Conservation (phyloP, 1,140 invertebrate genomes). For the Odontomachus brunneus region DNA sequence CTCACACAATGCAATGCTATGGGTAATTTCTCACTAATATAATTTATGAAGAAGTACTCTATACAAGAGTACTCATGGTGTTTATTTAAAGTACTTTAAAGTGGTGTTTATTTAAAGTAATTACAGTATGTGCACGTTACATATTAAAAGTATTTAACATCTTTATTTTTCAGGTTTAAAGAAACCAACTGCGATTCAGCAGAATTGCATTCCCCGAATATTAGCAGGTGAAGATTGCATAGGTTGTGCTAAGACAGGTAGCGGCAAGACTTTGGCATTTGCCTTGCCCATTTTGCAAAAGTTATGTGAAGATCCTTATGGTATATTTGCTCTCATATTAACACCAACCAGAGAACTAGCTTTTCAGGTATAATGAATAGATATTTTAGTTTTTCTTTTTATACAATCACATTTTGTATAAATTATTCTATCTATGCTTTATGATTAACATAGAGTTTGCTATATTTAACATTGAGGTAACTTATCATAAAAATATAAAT, state of each 20-base stretch:
- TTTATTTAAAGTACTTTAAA: not conserved
- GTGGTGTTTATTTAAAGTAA: not conserved
- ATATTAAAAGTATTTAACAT: not conserved
- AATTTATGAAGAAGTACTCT: slow-evolving; percentile 16
- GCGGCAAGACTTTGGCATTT: slow-evolving; percentile 99
- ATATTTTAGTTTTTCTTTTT: not conserved
- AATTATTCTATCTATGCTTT: not conserved
- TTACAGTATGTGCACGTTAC: not conserved
- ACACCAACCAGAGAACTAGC: slow-evolving; percentile 98
- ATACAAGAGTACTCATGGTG: not conserved
- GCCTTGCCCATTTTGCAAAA: slow-evolving; percentile 97
- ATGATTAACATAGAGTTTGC: not conserved
- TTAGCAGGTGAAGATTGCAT: slow-evolving; percentile 95
- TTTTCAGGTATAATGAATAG: slow-evolving; percentile 87
- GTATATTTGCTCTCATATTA: slow-evolving; percentile 97
- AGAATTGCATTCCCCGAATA: slow-evolving; percentile 93
- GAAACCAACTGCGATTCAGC: slow-evolving; percentile 94
- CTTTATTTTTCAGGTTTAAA: slow-evolving; percentile 88
- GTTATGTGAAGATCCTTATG: slow-evolving; percentile 96
- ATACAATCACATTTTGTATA: not conserved
- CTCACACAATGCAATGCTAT: slow-evolving; percentile 80
- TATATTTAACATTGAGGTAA: not conserved
- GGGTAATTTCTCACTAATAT: slow-evolving; percentile 72
- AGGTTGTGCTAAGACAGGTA: slow-evolving; percentile 98
- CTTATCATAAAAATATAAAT: no score